Evolutionary conservation across 1,140 invertebrate species (phyloP).

Genomic region (Pomacea maculata): DNA sequence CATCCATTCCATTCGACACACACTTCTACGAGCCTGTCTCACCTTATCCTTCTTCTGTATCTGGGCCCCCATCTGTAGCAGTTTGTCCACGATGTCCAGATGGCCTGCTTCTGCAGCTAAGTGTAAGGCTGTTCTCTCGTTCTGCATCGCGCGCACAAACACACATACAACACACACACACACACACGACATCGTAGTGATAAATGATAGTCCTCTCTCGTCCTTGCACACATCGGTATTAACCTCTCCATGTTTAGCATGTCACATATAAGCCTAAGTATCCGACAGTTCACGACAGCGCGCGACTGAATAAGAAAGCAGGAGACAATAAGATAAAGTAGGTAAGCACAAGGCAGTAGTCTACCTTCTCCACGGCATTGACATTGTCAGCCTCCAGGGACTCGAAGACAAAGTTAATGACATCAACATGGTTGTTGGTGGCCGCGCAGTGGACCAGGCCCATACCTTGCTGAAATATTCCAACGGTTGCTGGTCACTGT

Average conservation of each 20-base stretch:
- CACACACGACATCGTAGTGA: conserved; percentile 7
- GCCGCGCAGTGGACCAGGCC: conserved; percentile 77
- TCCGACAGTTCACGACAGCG: background rate
- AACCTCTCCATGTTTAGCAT: background rate
- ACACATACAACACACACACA: background rate
- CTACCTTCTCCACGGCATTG: conserved; percentile 71
- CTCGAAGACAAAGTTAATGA: conserved; percentile 72
- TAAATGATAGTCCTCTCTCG: background rate
- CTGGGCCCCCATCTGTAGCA: conserved; percentile 63
- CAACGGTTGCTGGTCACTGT: no score
- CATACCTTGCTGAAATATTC: conserved; percentile 72
- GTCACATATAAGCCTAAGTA: background rate
- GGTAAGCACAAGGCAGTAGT: background rate
- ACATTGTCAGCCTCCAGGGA: conserved; percentile 71
- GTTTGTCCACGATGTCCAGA: conserved; percentile 60
- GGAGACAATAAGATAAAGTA: no score
- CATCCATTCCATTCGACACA: background rate
- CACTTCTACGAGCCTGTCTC: conserved; percentile 11
- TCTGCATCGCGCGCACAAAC: conserved; percentile 41
- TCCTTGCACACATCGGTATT: background rate
- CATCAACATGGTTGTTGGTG: conserved; percentile 72
- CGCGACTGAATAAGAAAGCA: background rate
- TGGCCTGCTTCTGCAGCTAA: conserved; percentile 63
- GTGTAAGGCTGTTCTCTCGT: conserved; percentile 63
- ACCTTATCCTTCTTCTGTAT: conserved; percentile 65